Evolutionary conservation across 2,888 invertebrate species (phyloP).

Genomic region (Cepaea hortensis): DNA sequence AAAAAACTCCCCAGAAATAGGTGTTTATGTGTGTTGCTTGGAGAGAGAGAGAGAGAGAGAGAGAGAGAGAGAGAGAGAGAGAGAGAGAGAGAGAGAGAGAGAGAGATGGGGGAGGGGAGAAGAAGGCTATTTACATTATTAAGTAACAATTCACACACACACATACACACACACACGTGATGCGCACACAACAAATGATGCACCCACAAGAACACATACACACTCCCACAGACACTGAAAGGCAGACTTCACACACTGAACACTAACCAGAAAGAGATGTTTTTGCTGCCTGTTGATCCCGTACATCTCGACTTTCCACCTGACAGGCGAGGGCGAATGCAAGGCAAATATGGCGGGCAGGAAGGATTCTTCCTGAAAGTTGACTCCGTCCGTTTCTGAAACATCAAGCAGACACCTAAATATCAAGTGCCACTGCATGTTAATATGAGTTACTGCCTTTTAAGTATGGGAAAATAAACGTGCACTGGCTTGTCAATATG

Average conservation of each 20-base stretch:
- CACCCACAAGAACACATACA: no score
- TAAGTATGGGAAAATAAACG: no score
- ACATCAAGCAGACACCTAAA: not conserved
- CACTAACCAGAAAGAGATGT: conserved; percentile 39
- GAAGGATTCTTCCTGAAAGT: conserved; percentile 23
- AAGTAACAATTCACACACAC: no score
- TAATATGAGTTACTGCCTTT: not conserved
- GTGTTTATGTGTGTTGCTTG: no score
- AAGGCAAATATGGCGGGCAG: conserved; percentile 49
- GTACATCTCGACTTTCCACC: conserved; percentile 50
- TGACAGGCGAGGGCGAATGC: conserved; percentile 47
- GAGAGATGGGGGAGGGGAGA: not conserved
- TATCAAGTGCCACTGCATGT: not conserved
- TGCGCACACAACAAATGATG: no score
- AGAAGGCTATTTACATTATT: no score
- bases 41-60: not conserved
- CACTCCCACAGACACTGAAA: not conserved
- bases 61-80: not conserved
- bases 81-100: not conserved
- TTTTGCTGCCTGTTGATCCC: conserved; percentile 36
- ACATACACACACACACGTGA: no score
- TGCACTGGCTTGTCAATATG: no score
- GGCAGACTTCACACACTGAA: not conserved
- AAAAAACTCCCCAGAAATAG: no score
- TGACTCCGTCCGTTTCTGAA: conserved; percentile 7